phyloP scores from a whole-genome alignment of 1,140 invertebrate genomes.

The Heliconius himera region DNA sequence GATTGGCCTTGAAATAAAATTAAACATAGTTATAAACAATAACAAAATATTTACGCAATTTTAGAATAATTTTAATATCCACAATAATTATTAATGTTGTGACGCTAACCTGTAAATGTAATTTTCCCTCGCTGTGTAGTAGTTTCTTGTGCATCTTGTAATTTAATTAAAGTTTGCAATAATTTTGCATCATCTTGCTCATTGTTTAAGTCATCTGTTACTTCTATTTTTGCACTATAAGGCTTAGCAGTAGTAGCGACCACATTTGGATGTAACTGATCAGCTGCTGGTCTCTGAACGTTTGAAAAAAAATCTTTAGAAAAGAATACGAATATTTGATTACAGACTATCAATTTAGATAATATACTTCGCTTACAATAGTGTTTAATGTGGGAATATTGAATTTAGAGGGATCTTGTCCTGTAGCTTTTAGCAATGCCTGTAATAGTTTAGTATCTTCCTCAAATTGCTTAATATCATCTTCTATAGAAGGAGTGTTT shows the following conservation, averaged over 20 bases:
- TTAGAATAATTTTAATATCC: background rate
- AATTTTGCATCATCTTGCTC: conserved; percentile 75
- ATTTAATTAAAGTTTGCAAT: conserved; percentile 76
- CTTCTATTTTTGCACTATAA: conserved; percentile 67
- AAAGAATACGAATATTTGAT: background rate
- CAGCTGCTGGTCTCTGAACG: conserved; percentile 51
- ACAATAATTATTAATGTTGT: background rate
- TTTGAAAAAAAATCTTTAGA: conserved; percentile 30
- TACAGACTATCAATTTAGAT: background rate
- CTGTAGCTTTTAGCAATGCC: conserved; percentile 75
- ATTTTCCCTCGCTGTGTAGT: conserved; percentile 69
- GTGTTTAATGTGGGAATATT: conserved; percentile 70
- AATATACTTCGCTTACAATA: conserved; percentile 53
- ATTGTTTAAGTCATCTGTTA: conserved; percentile 71
- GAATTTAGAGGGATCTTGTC: conserved; percentile 76
- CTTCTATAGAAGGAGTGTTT: conserved; percentile 71
- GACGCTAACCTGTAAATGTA: conserved; percentile 62
- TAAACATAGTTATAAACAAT: background rate
- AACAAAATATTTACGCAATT: background rate
- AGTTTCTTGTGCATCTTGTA: conserved; percentile 74
- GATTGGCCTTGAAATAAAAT: conserved; percentile 62
- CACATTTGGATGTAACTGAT: conserved; percentile 32
- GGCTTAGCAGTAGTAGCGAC: conserved; percentile 52
- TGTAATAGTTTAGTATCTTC: conserved; percentile 79
- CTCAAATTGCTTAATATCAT: conserved; percentile 77